Evolutionary conservation across 2,797 vertebrate species (phyloP).

Genomic region (Anguilla pacifica): DNA sequence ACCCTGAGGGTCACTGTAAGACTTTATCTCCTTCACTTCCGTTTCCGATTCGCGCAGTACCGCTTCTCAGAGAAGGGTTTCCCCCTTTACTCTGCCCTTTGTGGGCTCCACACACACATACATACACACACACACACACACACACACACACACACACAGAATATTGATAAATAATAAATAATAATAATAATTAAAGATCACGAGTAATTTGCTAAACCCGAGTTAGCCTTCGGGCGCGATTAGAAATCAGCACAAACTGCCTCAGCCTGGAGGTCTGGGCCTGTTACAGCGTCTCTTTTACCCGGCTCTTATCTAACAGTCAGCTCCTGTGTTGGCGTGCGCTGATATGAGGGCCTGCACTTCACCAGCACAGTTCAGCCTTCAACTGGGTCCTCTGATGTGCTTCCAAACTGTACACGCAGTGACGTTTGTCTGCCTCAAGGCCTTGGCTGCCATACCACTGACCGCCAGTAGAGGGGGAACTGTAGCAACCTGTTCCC

Average conservation of each 20-base stretch:
- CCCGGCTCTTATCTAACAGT: not conserved
- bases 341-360: not conserved
- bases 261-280: not conserved
- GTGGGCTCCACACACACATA: too few species aligned
- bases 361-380: not conserved
- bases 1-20: too few species aligned
- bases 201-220: not conserved
- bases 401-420: not conserved
- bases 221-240: constrained; percentile 6
- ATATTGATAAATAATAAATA: not conserved
- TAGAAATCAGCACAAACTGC: not conserved
- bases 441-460: not conserved
- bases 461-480: not conserved
- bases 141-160: too few species aligned
- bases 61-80: too few species aligned
- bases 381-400: not conserved
- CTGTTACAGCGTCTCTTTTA: not conserved
- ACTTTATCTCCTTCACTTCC: too few species aligned
- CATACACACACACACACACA: too few species aligned
- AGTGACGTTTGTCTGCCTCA: not conserved
- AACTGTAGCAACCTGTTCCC: not conserved
- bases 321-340: not conserved
- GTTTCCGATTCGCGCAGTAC: not conserved
- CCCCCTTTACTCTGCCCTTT: too few species aligned
- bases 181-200: not conserved